A percentile compares a stretch with the other conserved stretches of the same genome.
phyloP scores from a whole-genome alignment of 2,888 invertebrate species.

The Drosophila testacea region DNA sequence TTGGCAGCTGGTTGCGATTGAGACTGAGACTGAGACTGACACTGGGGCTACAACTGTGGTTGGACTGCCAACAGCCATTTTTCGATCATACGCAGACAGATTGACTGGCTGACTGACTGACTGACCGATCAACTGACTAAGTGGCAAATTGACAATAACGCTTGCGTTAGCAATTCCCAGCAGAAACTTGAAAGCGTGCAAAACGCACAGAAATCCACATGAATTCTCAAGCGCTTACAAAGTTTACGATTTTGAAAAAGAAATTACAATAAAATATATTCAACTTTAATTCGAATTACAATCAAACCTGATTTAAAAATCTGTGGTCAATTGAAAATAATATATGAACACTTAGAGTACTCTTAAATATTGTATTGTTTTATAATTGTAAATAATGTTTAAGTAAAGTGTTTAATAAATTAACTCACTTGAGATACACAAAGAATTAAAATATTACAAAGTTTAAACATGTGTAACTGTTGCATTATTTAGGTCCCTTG shows the following conservation, averaged over 20 bases:
- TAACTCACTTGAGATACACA: no score
- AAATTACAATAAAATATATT: background rate
- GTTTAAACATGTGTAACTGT: no score
- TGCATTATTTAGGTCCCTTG: no score
- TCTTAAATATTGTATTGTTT: no score
- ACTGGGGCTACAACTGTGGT: slow-evolving; percentile 3
- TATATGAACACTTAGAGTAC: no score
- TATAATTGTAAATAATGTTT: no score
- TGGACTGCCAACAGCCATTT: slow-evolving; percentile 41
- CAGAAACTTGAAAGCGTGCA: slow-evolving; percentile 14
- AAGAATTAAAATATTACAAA: no score
- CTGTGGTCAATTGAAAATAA: no score
- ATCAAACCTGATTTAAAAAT: no score
- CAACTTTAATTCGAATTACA: background rate
- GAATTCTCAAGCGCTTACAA: slow-evolving; percentile 6
- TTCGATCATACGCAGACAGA: slow-evolving; percentile 44
- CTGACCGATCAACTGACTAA: slow-evolving; percentile 5
- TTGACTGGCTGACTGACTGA: background rate
- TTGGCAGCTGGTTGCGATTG: slow-evolving; percentile 47
- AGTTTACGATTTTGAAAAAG: background rate
- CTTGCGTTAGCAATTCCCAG: slow-evolving; percentile 14
- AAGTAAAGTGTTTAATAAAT: no score
- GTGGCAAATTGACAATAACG: slow-evolving; percentile 5
- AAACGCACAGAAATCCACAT: slow-evolving; percentile 23
- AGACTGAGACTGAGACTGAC: slow-evolving; percentile 13